These are phyloP conservation scores for Epizoanthus fatuus DNA, from an alignment of 92 coral and sea anemone genomes.

Conservation along the genomic window DNA sequence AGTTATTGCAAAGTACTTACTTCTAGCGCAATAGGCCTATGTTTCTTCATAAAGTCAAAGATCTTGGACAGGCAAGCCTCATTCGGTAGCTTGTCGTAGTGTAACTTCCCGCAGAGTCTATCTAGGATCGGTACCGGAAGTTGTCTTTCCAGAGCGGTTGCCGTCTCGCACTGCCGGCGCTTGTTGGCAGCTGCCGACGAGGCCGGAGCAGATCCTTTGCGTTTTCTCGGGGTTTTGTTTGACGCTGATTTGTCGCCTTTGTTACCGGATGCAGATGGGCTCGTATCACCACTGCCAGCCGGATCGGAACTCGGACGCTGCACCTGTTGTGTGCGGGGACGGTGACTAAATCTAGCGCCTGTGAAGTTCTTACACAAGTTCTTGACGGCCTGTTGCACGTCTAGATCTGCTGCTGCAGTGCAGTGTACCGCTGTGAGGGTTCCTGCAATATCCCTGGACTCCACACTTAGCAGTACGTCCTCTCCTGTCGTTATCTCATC, in stretches of 20 bases:
- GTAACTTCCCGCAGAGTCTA: not conserved
- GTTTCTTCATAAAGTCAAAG: constrained; percentile 12
- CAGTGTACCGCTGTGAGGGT: constrained; percentile 26
- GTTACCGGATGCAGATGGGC: constrained; percentile 12
- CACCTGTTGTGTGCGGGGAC: not conserved
- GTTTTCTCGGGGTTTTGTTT: too few species aligned
- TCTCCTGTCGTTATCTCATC: constrained; percentile 2
- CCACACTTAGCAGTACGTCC: constrained; percentile 8
- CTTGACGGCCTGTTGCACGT: constrained; percentile 13
- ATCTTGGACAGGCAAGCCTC: not conserved
- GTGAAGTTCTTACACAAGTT: not conserved
- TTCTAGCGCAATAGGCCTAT: not conserved
- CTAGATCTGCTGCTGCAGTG: constrained; percentile 15
- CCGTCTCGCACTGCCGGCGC: too few species aligned
- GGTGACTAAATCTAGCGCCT: constrained; percentile 16
- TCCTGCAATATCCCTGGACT: constrained; percentile 19
- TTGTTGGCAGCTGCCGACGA: too few species aligned
- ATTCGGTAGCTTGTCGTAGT: constrained; percentile 15
- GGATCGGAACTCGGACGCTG: constrained; percentile 8
- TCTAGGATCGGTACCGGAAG: too few species aligned
- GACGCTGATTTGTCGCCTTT: constrained; percentile 7
- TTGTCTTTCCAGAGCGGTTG: too few species aligned
- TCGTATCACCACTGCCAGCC: constrained; percentile 5
- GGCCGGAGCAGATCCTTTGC: too few species aligned
- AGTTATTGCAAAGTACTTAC: too few species aligned